Evolutionary conservation across 2,888 invertebrate genomes (phyloP), one percentile per base, ranked within the genome.

Genomic region (Nymphalis polychloros): DNA sequence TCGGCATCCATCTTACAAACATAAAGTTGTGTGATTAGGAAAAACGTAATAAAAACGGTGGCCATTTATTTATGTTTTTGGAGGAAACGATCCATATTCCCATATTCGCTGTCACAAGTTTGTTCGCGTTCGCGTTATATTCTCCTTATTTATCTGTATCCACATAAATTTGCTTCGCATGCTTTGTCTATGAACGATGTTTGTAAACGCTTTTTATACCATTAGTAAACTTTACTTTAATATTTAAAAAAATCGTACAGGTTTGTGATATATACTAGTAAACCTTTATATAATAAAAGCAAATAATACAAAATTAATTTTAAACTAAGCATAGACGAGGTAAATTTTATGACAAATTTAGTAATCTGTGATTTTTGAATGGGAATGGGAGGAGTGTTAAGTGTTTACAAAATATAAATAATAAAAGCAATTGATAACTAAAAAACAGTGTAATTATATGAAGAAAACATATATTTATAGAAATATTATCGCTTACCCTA

Each of bases 11-110:
- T 93, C 88, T 90, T 89, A 89, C 78, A 87, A 86, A 86, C 85
- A 88, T 83, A 81, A 80, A 86, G 81, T 84, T 77, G 80, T 81
- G 77, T 77, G 85, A 87, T 82, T 84, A 89, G 83, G 84, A 89
- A 85, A 83, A 87, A 88, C 89, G 89, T 90, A 90, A 89, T 79
- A 85, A 83, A 80, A 88, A 91, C 85, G 89, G 91, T 92, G 91
- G 87, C 92, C 92, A 92, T 92, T 92, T 92, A 92, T 91, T 92
- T 89, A 88, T 81, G 88, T 90, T 92, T 92, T 89, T 70, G 76
- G 76, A 76, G 81, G 87, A 88, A 84, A 89, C 84, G 87, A 87
- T 88, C 80, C 81, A 73, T 63, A 57, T 59, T 67, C 63, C 63
- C 57, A 70, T 78, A 81, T 81, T 86, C 81, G 86, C 82, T 86